These are phyloP conservation scores for Apamea crenata DNA, from an alignment of 2,888 invertebrate species.

Conservation along the genomic window DNA sequence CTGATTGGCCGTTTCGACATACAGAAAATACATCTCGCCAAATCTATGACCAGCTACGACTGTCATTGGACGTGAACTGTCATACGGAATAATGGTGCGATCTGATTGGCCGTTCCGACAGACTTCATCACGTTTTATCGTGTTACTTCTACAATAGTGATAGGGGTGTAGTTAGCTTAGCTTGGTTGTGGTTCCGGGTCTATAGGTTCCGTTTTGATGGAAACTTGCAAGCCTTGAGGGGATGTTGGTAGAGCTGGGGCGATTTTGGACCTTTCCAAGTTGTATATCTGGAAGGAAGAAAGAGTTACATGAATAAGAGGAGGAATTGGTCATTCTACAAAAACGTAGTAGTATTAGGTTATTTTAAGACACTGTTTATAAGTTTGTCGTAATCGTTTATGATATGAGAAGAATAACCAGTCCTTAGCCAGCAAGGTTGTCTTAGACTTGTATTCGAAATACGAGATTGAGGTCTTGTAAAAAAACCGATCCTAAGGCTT, in stretches of 20 bases:
- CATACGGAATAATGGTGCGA: background rate
- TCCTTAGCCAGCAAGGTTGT: background rate
- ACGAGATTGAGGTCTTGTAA: too few relatives aligned
- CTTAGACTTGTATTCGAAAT: background rate
- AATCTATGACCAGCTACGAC: background rate
- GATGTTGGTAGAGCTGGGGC: constrained; percentile 65
- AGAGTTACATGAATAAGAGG: background rate
- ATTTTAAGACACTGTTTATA: background rate
- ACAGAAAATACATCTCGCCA: too few relatives aligned
- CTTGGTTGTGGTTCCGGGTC: constrained; percentile 67
- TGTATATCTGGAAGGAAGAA: constrained; percentile 82
- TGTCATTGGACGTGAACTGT: background rate
- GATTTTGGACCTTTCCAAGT: constrained; percentile 81
- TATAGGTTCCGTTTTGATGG: constrained; percentile 80
- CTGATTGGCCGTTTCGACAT: constrained; percentile 4
- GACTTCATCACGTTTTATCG: constrained; percentile 7
- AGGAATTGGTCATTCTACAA: background rate
- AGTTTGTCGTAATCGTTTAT: background rate
- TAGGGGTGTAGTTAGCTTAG: constrained; percentile 32
- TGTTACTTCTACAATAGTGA: constrained; percentile 34
- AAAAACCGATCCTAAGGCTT: background rate
- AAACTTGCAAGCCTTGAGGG: constrained; percentile 71
- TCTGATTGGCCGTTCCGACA: constrained; percentile 25
- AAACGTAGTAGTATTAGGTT: background rate
- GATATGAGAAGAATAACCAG: background rate